These are phyloP conservation scores for Telmatherina bonti DNA, from an alignment of 2,797 vertebrate genomes.

Conservation along the genomic window DNA sequence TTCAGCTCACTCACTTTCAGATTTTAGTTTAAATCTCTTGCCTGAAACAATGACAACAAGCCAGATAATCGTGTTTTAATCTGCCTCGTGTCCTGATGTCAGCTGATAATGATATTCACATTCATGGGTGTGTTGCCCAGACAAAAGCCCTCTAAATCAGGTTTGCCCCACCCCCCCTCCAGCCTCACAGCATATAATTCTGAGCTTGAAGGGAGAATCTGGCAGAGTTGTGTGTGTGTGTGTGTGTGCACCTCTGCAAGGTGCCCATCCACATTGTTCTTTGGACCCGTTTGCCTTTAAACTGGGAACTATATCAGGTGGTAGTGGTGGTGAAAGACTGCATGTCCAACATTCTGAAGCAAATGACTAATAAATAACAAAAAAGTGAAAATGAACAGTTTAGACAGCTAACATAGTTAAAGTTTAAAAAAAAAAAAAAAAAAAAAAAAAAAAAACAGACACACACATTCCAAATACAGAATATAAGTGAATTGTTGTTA, in stretches of 20 bases:
- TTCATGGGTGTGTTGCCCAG: conserved; percentile 53
- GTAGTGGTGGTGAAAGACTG: conserved; percentile 15
- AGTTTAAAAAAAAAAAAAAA: no score
- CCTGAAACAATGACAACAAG: conserved; percentile 70
- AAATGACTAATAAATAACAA: neutral
- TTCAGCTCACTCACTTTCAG: conserved; percentile 59
- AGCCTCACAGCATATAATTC: conserved; percentile 53
- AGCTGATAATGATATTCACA: conserved; percentile 66
- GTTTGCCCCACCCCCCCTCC: conserved; percentile 29
- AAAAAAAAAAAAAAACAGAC: neutral
- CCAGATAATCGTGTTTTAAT: conserved; percentile 70
- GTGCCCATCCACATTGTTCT: conserved; percentile 75
- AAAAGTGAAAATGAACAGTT: neutral
- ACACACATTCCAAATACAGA: no score
- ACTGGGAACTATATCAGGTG: conserved; percentile 37
- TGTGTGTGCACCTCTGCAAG: conserved; percentile 71
- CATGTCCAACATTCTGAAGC: conserved; percentile 11
- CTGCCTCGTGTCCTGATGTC: conserved; percentile 64
- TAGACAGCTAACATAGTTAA: no score
- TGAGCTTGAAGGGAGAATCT: conserved; percentile 58
- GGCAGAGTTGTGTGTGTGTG: conserved; percentile 48
- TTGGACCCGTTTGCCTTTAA: conserved; percentile 56
- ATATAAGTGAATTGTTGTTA: no score
- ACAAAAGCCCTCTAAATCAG: conserved; percentile 50
- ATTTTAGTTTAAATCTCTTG: conserved; percentile 62